Base-by-base conservation (phyloP, 2,797 vertebrate genomes). In the Enteromius argenteus region DNA sequence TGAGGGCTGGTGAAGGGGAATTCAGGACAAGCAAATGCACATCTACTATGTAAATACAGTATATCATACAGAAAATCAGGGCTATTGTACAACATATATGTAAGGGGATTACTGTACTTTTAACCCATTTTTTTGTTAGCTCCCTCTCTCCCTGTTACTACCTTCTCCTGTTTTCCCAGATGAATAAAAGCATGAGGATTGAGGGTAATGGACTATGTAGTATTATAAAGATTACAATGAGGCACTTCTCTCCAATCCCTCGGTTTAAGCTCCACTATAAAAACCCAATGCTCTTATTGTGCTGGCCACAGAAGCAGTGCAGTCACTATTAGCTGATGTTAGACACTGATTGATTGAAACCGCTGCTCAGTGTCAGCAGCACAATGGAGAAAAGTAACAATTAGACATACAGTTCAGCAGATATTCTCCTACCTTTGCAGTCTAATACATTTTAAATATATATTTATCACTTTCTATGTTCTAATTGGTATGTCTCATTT, bases 211-310 rank as follows among this genome's bases (percentile, higher is more conserved):
- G 93, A 90, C 89, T 90, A 90, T 89, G 90, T 87, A 91, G 91
- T 91, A 92, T 94, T 90, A 94, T 90, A 85, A 90, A 94, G 93
- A 94, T 94, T 94, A 94, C 92, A 94, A 92, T 91, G 87, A 91
- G 88, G 89, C 82, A 91, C 91, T 94, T 89, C 76, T 77, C 90
- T 89, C 87, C 90, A 87, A 89, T 91, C 86, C 83, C 85, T 88
- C 69, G 68, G 88, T 89, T 89, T 91, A 91, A 92, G 91, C 91
- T 92, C 91, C 46, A 87, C 81, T 88, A 86, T 80, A 42, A 89
- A 86, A 88, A 80, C 56, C 88, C 89, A 88, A 82, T 89, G 91
- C 91, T 85, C 60, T 79, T 72, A 82, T 85, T 85, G 71, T 80
- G 15, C 42, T 81, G 69, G 15, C 5, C 37, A 44, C 4, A n/a